Evolutionary conservation across 1,140 invertebrate species (phyloP).

Genomic region (Berghia stephanieae): DNA sequence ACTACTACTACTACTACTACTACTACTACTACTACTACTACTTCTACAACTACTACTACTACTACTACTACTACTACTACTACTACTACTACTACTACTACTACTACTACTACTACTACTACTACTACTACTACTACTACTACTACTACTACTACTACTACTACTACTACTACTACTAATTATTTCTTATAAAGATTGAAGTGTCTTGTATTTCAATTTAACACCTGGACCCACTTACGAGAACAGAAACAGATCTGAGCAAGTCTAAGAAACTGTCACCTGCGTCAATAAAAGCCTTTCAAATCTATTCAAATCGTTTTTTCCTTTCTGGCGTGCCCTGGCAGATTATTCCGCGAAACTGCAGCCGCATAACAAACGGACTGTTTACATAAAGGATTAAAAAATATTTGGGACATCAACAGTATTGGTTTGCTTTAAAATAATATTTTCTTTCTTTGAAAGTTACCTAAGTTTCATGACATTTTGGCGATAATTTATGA

Average conservation of each 20-base stretch:
- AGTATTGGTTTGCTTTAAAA: too few species aligned
- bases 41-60: background rate
- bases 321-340: background rate
- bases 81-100: background rate
- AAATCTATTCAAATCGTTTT: background rate
- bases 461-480: background rate
- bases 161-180: background rate
- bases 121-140: background rate
- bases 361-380: too few species aligned
- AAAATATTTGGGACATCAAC: too few species aligned
- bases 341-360: too few species aligned
- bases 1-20: too few species aligned
- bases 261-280: too few species aligned
- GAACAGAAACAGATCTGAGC: background rate
- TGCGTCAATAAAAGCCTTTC: background rate
- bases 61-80: background rate
- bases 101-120: background rate
- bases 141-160: too few species aligned
- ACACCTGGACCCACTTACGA: background rate
- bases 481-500: too few species aligned
- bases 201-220: too few species aligned
- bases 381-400: too few species aligned
- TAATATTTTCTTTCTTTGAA: background rate
- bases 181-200: too few species aligned
- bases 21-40: background rate